A percentile compares a stretch with the other conserved stretches of the same genome.
Conservation (phyloP, 2,113 vertebrate species). For the Blennius ocellaris region DNA sequence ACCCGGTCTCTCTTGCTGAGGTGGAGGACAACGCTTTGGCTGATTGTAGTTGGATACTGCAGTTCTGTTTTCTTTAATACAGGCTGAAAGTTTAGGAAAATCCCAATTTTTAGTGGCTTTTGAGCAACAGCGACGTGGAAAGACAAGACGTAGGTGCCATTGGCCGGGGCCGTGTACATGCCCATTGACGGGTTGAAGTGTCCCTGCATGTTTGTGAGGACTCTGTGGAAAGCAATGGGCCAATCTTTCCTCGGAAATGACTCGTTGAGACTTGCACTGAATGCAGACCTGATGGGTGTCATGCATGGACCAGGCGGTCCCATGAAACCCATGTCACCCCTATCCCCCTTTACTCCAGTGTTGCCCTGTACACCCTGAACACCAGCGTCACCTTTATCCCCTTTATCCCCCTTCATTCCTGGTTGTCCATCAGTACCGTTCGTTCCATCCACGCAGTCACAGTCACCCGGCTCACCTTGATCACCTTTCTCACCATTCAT, state of each 20-base stretch:
- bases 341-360: slow-evolving; percentile 64
- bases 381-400: slow-evolving; percentile 65
- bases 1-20: slow-evolving; percentile 60
- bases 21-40: slow-evolving; percentile 70
- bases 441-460: slow-evolving; percentile 72
- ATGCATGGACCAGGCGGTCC: slow-evolving; percentile 77
- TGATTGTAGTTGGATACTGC: slow-evolving; percentile 25
- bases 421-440: slow-evolving; percentile 57
- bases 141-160: slow-evolving; percentile 80
- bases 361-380: slow-evolving; percentile 51
- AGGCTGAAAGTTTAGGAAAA: slow-evolving; percentile 70
- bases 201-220: slow-evolving; percentile 62
- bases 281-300: slow-evolving; percentile 74
- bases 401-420: slow-evolving; percentile 65
- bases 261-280: slow-evolving; percentile 53
- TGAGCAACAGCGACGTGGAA: slow-evolving; percentile 48
- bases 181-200: slow-evolving; percentile 45
- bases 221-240: slow-evolving; percentile 66
- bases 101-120: slow-evolving; percentile 65
- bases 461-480: slow-evolving; percentile 66
- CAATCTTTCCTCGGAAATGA: slow-evolving; percentile 30
- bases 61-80: slow-evolving; percentile 56
- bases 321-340: slow-evolving; percentile 62
- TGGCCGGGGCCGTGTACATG: slow-evolving; percentile 73
- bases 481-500: slow-evolving; percentile 72